Evolutionary conservation across 2,888 invertebrate species (phyloP).

Genomic region (Zygothrica quintamaculata): DNA sequence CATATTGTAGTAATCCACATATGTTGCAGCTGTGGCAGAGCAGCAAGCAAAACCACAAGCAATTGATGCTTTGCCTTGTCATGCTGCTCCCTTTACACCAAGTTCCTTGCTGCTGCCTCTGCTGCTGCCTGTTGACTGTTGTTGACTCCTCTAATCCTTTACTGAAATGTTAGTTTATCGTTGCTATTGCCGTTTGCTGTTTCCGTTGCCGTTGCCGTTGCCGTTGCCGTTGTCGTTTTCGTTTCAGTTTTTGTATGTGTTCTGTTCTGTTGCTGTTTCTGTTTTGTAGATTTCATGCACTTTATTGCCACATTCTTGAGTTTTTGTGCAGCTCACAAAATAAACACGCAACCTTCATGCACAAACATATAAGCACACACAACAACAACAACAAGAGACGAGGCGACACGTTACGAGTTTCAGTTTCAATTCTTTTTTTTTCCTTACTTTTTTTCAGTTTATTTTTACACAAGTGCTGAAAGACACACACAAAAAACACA

Average conservation of each 20-base stretch:
- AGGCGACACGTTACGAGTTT: slow-evolving; percentile 18
- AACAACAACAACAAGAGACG: slow-evolving; percentile 2
- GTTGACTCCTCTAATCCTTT: slow-evolving; percentile 3
- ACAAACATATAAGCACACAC: slow-evolving; percentile 17
- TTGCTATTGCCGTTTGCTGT: slow-evolving; percentile 27
- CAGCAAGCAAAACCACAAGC: slow-evolving; percentile 60
- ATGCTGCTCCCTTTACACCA: slow-evolving; percentile 39
- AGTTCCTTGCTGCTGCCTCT: slow-evolving; percentile 19
- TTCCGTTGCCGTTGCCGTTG: slow-evolving; percentile 17
- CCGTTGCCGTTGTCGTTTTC: slow-evolving; percentile 8
- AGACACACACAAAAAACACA: background rate
- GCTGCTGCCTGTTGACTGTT: slow-evolving; percentile 16
- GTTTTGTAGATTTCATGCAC: slow-evolving; percentile 63
- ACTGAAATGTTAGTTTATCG: slow-evolving; percentile 11
- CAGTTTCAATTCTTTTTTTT: slow-evolving; percentile 22
- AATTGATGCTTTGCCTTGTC: slow-evolving; percentile 59
- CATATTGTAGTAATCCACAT: slow-evolving; percentile 61
- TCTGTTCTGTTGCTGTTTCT: slow-evolving; percentile 28
- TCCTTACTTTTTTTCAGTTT: slow-evolving; percentile 23
- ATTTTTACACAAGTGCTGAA: slow-evolving; percentile 45
- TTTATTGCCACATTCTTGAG: slow-evolving; percentile 60
- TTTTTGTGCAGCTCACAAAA: slow-evolving; percentile 27
- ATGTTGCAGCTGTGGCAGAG: slow-evolving; percentile 64
- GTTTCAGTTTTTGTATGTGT: too few relatives aligned
- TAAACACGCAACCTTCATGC: slow-evolving; percentile 53